Conservation (phyloP, 2,888 invertebrate genomes). For the Lathronympha strigana region DNA sequence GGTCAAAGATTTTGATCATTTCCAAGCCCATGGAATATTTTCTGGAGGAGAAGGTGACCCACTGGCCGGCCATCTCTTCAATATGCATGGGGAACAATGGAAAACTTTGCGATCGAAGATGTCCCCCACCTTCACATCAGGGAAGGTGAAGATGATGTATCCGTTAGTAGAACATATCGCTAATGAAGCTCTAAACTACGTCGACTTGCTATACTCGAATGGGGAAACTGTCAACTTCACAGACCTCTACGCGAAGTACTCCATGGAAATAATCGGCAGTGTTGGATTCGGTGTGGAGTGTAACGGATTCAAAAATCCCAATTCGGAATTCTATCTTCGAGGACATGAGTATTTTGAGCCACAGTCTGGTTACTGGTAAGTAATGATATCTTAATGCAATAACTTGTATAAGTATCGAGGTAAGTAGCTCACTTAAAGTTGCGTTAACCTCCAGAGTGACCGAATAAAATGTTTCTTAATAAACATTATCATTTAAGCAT, state of each 20-base stretch:
- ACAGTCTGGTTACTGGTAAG: slow-evolving; percentile 70
- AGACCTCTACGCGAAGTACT: slow-evolving; percentile 83
- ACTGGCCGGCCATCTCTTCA: slow-evolving; percentile 85
- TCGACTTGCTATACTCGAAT: slow-evolving; percentile 59
- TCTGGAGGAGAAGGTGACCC: slow-evolving; percentile 85
- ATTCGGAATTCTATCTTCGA: slow-evolving; percentile 80
- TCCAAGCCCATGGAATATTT: slow-evolving; percentile 87
- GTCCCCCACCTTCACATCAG: slow-evolving; percentile 87
- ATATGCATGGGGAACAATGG: slow-evolving; percentile 85
- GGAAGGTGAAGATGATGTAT: slow-evolving; percentile 87
- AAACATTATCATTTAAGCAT: slow-evolving; percentile 11
- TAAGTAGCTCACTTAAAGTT: slow-evolving; percentile 25
- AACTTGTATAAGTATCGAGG: slow-evolving; percentile 20
- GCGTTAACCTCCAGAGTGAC: slow-evolving; percentile 25
- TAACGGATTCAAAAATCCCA: slow-evolving; percentile 81
- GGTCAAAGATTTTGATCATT: slow-evolving; percentile 85
- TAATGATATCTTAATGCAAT: slow-evolving; percentile 40
- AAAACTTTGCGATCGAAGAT: slow-evolving; percentile 85
- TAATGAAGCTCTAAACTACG: slow-evolving; percentile 74
- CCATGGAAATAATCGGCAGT: slow-evolving; percentile 85
- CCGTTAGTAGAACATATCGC: slow-evolving; percentile 84
- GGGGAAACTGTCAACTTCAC: slow-evolving; percentile 77
- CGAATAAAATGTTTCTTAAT: slow-evolving; percentile 26
- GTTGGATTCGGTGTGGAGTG: slow-evolving; percentile 86
- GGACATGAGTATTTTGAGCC: slow-evolving; percentile 77